Conservation (phyloP, 2,888 invertebrate genomes). For the Chymomyza fuscimana region DNA sequence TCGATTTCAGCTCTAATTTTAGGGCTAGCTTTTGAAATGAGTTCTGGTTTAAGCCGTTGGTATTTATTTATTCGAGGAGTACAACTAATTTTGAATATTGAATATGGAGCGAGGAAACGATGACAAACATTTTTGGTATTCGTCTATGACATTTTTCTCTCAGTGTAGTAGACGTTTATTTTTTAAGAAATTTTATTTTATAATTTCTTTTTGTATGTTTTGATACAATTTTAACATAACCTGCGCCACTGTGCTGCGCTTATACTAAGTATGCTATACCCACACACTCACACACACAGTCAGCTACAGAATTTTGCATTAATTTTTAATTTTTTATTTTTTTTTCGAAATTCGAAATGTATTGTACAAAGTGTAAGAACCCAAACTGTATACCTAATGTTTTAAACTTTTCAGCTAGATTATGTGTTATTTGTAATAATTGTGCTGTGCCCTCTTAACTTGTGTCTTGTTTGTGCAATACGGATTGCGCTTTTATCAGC, state of each 20-base stretch:
- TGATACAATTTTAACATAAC: not conserved
- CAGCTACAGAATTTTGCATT: not conserved
- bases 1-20: too few species aligned
- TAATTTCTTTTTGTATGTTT: not conserved
- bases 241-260: too few species aligned
- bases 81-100: too few species aligned
- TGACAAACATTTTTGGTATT: too few species aligned
- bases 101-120: too few species aligned
- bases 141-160: too few species aligned
- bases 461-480: constrained; percentile 46
- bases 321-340: not conserved
- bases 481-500: not conserved
- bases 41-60: too few species aligned
- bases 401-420: constrained; percentile 52
- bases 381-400: constrained; percentile 32
- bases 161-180: too few species aligned
- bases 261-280: not conserved
- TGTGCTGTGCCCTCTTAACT: constrained; percentile 39
- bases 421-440: constrained; percentile 26
- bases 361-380: not conserved
- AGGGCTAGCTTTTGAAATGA: too few species aligned
- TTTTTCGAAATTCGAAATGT: not conserved
- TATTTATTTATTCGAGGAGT: too few species aligned
- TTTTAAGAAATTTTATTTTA: not conserved
- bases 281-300: constrained; percentile 3